phyloP scores from a whole-genome alignment of 2,113 vertebrate species.

The Leucopsar rothschildi region DNA sequence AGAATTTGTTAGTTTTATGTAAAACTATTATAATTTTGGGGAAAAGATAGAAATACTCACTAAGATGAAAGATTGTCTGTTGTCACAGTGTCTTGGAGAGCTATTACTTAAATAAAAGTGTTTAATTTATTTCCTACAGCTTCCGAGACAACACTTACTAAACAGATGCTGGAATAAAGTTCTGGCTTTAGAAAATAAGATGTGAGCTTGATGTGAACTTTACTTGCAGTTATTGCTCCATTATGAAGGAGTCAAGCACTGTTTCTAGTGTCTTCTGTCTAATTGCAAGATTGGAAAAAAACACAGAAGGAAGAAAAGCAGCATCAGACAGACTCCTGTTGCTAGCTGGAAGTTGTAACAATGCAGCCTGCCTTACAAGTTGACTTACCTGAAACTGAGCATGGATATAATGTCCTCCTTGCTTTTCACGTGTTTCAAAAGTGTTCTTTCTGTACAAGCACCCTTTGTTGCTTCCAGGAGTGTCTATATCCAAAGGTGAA shows the following conservation, averaged over 20 bases:
- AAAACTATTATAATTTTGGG: not conserved
- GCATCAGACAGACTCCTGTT: not conserved
- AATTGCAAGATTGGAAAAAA: not conserved
- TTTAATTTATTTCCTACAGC: not conserved
- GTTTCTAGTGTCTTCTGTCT: not conserved
- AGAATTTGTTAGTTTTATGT: not conserved
- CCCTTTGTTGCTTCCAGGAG: not conserved
- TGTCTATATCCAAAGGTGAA: not conserved
- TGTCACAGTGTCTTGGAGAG: not conserved
- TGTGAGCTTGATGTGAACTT: not conserved
- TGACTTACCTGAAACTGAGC: not conserved
- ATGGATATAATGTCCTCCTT: not conserved
- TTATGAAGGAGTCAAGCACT: not conserved
- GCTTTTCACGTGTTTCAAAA: not conserved
- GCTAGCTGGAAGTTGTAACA: not conserved
- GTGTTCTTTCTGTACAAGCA: not conserved
- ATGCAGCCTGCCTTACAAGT: not conserved
- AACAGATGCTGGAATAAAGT: not conserved
- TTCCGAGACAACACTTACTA: not conserved
- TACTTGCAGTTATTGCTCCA: not conserved
- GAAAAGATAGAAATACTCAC: not conserved
- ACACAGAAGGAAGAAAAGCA: not conserved
- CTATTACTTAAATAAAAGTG: not conserved
- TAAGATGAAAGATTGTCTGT: not conserved
- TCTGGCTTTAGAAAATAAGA: not conserved